Percentiles rank a stretch among this genome's conserved stretches.
Conservation (phyloP, 2,797 vertebrate species). For the Falco peregrinus region DNA sequence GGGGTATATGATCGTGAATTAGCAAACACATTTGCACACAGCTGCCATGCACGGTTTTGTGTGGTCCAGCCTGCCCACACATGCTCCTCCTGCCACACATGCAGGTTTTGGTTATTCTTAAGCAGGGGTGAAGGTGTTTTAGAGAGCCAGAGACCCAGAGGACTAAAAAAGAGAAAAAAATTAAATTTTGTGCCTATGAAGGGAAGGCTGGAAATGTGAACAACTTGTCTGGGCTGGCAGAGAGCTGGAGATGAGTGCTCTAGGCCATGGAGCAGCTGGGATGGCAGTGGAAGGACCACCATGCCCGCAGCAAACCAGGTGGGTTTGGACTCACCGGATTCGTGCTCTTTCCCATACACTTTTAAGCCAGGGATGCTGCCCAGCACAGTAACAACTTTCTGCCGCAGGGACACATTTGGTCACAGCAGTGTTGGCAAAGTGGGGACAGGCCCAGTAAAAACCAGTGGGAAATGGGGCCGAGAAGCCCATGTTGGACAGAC, state of each 20-base stretch:
- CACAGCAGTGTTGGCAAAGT: background rate
- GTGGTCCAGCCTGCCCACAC: background rate
- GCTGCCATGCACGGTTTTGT: accelerated
- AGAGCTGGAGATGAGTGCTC: background rate
- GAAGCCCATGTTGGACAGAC: background rate
- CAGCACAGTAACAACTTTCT: background rate
- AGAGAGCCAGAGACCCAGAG: background rate
- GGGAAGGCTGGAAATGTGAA: background rate
- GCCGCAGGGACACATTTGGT: background rate
- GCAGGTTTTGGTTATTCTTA: background rate
- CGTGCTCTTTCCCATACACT: accelerated
- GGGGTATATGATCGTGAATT: background rate
- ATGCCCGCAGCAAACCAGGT: background rate
- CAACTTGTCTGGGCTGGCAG: background rate
- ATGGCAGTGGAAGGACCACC: background rate
- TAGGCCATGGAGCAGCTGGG: accelerated
- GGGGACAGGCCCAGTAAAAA: background rate
- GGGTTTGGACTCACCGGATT: background rate
- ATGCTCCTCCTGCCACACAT: background rate
- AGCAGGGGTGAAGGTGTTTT: background rate
- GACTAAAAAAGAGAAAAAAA: background rate
- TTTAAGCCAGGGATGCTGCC: background rate
- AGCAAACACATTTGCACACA: background rate
- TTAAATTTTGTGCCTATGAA: background rate
- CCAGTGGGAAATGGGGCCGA: background rate